Evolutionary conservation across 2,113 vertebrate species (phyloP).

Genomic region (Myiopsitta monachus): DNA sequence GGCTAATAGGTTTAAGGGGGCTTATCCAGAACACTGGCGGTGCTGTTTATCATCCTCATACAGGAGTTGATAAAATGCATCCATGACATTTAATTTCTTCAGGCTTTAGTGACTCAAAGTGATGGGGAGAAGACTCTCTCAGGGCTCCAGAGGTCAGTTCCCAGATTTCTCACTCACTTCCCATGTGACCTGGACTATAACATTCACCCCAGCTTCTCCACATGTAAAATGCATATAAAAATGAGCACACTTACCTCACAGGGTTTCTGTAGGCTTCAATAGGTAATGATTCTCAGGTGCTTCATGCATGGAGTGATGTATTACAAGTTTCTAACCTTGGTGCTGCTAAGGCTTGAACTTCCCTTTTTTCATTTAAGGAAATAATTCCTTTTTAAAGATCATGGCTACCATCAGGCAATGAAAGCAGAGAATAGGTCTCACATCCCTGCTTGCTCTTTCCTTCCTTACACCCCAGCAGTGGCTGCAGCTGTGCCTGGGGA

Average conservation of each 20-base stretch:
- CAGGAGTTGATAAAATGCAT: background rate
- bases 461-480: background rate
- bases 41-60: background rate
- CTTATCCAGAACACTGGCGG: background rate
- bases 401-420: background rate
- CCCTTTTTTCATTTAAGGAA: background rate
- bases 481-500: background rate
- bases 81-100: background rate
- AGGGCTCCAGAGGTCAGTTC: background rate
- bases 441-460: background rate
- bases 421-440: background rate
- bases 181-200: background rate
- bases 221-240: background rate
- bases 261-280: background rate
- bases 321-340: background rate
- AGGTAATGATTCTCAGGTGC: background rate
- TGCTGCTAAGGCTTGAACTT: background rate
- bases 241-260: background rate
- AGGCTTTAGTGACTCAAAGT: background rate
- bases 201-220: background rate
- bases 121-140: background rate
- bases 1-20: background rate
- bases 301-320: background rate
- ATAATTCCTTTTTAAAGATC: background rate
- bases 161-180: background rate